A percentile compares a stretch with the other conserved stretches of the same genome.
These are phyloP conservation scores for Pachypeltis micranthus DNA, from an alignment of 1,140 invertebrate genomes.

Conservation along the genomic window DNA sequence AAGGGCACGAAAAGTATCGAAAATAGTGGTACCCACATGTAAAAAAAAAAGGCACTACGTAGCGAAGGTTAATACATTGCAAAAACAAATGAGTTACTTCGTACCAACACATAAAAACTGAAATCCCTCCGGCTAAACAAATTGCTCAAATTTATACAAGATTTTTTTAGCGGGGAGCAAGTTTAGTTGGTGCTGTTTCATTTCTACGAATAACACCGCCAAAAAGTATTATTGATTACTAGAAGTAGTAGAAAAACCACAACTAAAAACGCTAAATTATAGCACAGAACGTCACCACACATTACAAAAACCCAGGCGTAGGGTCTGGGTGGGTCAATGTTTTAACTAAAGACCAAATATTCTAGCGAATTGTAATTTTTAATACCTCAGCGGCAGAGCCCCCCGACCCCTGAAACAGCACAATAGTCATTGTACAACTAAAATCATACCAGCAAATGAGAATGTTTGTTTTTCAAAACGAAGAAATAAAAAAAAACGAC, in stretches of 20 bases:
- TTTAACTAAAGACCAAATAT: background rate
- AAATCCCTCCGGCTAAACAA: no score
- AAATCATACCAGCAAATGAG: no score
- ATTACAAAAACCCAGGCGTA: background rate
- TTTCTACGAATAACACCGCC: background rate
- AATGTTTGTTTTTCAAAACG: slow-evolving; percentile 13
- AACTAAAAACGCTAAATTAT: slow-evolving; percentile 3
- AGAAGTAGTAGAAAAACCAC: slow-evolving; percentile 8
- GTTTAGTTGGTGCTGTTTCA: background rate
- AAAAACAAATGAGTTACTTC: no score
- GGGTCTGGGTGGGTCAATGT: background rate
- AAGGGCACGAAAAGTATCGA: no score
- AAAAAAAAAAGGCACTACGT: no score
- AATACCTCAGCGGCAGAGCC: slow-evolving; percentile 19
- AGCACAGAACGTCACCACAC: slow-evolving; percentile 4
- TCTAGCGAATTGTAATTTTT: background rate
- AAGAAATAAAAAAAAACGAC: slow-evolving; percentile 13
- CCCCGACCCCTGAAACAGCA: slow-evolving; percentile 20
- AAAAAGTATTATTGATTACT: slow-evolving; percentile 9
- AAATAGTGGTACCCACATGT: no score
- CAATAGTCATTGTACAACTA: background rate
- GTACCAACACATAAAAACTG: no score
- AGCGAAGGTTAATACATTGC: no score
- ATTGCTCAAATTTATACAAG: no score
- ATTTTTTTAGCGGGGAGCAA: no score